Base-by-base conservation (phyloP, 2,888 invertebrate genomes). In the Candidula unifasciata region DNA sequence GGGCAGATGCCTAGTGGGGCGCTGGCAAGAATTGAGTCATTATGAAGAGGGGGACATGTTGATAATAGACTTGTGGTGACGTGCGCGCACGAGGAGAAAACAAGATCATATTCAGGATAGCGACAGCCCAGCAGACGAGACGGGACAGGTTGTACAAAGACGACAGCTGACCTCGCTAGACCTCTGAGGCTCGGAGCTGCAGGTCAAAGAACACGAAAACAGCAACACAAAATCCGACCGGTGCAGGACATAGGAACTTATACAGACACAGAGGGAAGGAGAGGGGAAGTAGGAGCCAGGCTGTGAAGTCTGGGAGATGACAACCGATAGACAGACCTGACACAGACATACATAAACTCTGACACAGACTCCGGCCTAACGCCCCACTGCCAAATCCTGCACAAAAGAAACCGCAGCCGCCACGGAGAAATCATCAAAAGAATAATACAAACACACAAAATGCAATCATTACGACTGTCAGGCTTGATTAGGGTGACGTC, bases 21-120 rank as follows among this genome's bases (percentile, higher is more conserved):
- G 60, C 57, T 30, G 73, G 60, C 52, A 64, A 82, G 73, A 74
- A 82, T 82, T 54, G 82, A 82, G 82, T 73, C 82, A 73, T 82
- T 74, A 82, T 64, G 60, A 57, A 64, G 27, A 27, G 37, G 44
- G 66, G 64, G 57, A 74, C 82, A 82, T 10, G 71, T 57, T 74
- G 82, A 82, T 74, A 82, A 82, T 64, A 74, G 73, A 57, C 71
- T 66, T 71, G 33, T 54, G 13, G 57, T 80, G 80, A 71, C 80
- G 80, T 33, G 71, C 57, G 16, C 3, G 35, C 35, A 71, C 57
- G 54, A 71, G 71, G 80, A 54, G 66, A 66, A 80, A 80, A 80
- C 80, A 80, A 69, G 80, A 80, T 80, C 80, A 80, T 80, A 71
- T 71, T 80, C 80, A n/a, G 30, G 82, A 44, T 74, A 52, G 0